These are phyloP conservation scores for Empidonax traillii DNA, from an alignment of 2,113 vertebrate species.

Conservation along the genomic window DNA sequence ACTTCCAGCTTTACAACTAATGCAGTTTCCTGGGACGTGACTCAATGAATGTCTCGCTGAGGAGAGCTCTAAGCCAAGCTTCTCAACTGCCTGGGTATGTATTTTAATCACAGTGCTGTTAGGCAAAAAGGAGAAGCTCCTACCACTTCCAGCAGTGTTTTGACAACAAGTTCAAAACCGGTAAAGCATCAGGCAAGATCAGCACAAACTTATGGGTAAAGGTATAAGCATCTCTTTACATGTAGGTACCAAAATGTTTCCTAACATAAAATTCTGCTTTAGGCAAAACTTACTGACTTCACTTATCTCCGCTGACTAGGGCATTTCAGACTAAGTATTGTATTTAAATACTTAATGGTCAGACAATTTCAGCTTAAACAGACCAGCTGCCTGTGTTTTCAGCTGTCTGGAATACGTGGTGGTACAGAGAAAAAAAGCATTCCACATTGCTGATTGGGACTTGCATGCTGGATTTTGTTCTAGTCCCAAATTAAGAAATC, in stretches of 20 bases:
- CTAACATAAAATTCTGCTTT: background rate
- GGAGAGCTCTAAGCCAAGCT: background rate
- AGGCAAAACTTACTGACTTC: background rate
- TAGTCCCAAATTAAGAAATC: background rate
- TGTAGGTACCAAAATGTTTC: background rate
- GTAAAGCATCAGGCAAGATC: rapidly evolving
- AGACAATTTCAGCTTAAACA: background rate
- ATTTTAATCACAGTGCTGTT: background rate
- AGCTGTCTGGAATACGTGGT: background rate
- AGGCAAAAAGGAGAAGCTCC: background rate
- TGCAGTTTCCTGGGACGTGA: background rate
- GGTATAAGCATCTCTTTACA: background rate
- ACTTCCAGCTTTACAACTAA: background rate
- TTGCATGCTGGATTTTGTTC: background rate
- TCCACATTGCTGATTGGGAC: background rate
- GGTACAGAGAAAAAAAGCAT: background rate
- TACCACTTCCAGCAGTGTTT: background rate
- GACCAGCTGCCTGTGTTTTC: background rate
- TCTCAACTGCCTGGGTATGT: background rate
- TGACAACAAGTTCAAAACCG: background rate
- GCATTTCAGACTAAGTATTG: background rate
- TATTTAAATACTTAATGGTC: background rate
- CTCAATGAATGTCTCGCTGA: background rate
- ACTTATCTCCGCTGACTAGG: background rate
- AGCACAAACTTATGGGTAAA: background rate